A percentile compares a stretch with the other conserved stretches of the same genome.
Evolutionary conservation across 2,113 vertebrate species (phyloP).

Genomic region (Thunnus thynnus): DNA sequence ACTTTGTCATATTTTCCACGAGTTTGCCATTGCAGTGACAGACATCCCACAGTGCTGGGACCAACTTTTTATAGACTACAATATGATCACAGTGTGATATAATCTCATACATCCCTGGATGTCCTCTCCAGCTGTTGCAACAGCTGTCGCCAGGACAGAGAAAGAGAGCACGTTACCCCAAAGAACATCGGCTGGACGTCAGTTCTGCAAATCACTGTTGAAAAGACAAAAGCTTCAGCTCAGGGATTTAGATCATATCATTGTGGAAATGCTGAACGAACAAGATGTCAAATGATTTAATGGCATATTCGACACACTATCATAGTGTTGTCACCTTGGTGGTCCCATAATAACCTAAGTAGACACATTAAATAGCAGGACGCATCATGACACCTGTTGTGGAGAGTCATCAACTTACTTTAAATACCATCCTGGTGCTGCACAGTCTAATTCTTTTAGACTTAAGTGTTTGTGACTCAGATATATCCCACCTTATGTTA

Average conservation of each 20-base stretch:
- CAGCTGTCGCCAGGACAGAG: conserved; percentile 45
- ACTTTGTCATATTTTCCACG: neutral
- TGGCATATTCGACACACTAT: neutral
- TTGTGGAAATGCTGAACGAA: neutral
- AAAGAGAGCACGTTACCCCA: neutral
- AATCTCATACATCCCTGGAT: conserved; percentile 16
- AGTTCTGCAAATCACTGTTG: conserved; percentile 19
- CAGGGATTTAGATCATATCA: conserved; percentile 5
- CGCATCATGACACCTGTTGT: conserved; percentile 24
- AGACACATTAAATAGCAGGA: conserved; percentile 18
- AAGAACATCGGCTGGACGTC: conserved; percentile 3
- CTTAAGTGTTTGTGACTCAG: conserved; percentile 36
- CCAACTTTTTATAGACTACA: conserved; percentile 19
- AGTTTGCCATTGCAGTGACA: conserved; percentile 15
- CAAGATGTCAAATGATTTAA: conserved; percentile 1
- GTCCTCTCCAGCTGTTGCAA: conserved; percentile 52
- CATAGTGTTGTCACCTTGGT: neutral
- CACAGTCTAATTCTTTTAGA: conserved; percentile 35
- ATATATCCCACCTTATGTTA: conserved; percentile 39
- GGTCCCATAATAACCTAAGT: conserved; percentile 3
- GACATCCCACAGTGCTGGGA: conserved; percentile 11
- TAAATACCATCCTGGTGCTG: conserved; percentile 33
- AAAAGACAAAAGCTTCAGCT: conserved; percentile 34
- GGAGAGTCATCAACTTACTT: conserved; percentile 30
- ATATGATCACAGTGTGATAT: conserved; percentile 32